Conservation (phyloP, 2,113 vertebrate species). For the Zosterops japonicus region DNA sequence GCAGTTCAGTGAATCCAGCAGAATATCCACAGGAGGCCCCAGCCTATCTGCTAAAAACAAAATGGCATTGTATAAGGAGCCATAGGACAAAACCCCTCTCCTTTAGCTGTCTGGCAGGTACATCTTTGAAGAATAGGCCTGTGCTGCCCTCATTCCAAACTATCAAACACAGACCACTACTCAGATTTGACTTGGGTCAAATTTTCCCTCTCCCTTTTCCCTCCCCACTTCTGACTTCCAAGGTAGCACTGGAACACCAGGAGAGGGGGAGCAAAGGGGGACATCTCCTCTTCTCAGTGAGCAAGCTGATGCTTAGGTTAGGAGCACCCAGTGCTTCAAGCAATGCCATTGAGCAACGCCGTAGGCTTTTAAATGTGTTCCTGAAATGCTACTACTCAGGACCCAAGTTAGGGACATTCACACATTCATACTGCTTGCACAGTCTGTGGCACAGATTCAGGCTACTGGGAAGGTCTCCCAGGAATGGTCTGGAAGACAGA, state of each 20-base stretch:
- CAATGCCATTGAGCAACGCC: rapidly evolving
- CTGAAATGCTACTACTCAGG: neutral
- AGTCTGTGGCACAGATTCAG: neutral
- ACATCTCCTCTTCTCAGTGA: neutral
- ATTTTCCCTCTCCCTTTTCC: neutral
- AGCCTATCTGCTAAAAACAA: conserved; percentile 80
- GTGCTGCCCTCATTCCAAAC: neutral
- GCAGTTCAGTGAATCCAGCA: conserved; percentile 88
- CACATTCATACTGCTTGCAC: neutral
- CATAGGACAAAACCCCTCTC: neutral
- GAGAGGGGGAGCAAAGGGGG: rapidly evolving
- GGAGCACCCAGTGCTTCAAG: neutral
- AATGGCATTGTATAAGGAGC: conserved; percentile 18
- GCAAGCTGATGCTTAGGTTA: neutral
- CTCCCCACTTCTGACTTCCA: neutral
- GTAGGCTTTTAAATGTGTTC: rapidly evolving
- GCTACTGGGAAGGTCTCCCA: neutral
- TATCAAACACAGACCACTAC: neutral
- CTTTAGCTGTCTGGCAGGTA: neutral
- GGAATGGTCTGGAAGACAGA: neutral
- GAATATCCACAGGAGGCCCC: conserved; percentile 86
- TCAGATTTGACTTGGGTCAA: neutral
- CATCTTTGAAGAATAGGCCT: neutral
- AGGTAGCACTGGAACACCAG: neutral
- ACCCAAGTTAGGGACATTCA: neutral